Evolutionary conservation across 2,888 invertebrate genomes (phyloP), one percentile per base, ranked within the genome.

Genomic region (Sinopyrophorus schimmeli): DNA sequence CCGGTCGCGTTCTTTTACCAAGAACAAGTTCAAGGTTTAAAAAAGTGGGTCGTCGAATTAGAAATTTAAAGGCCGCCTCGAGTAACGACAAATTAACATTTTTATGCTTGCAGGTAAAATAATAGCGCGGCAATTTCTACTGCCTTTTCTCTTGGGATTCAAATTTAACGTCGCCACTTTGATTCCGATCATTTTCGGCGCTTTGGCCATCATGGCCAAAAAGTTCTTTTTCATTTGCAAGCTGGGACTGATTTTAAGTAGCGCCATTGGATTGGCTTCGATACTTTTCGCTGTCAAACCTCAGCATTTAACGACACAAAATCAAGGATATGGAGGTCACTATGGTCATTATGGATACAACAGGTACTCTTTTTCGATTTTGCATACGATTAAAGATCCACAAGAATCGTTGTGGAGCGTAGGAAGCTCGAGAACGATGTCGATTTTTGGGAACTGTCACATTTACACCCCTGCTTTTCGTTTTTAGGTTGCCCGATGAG

Each of bases 161-260:
- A 90, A 90, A 72, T 87, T 91, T 65, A 89, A 88, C 64, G 73
- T 89, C 27, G 81, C 84, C 1, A 86, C 88, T 1, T 68, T 91
- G 47, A 73, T 90, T 9, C 90, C 90, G 0, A 66, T 91, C 37
- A 65, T 90, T 5, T 81, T 91, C 52, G 88, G 87, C 1, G 66
- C 82, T 5, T 71, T 90, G 21, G 79, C 88, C 30, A 62, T 90
- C 26, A 75, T 89, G 2, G 83, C 87, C 11, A 90, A 89, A 65
- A 91, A 91, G 64, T 88, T 89, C 0, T 77, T 89, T 28, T 66
- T 90, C 1, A 64, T 91, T 9, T 86, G 86, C 30, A 90, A 91
- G 67, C 53, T 90, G 35, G 88, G 88, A 0, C 70, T 90, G 5
- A 72, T 89, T 37, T 76, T 88, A 6, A 82, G 84, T 14, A 85